phyloP scores from a whole-genome alignment of 2,797 vertebrate genomes.

The Thaleichthys pacificus region DNA sequence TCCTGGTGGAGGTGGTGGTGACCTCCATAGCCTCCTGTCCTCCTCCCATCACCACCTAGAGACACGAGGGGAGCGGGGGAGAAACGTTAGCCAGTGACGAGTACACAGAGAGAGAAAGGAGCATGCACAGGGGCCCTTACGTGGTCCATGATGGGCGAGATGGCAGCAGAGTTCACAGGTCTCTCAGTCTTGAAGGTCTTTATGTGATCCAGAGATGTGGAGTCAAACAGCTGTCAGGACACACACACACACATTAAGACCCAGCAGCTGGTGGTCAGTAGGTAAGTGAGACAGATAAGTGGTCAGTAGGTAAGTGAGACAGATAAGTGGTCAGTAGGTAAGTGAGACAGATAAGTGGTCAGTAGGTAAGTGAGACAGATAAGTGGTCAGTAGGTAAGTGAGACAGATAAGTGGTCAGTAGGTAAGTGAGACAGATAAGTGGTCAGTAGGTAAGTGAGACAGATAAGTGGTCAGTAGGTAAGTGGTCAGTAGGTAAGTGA shows the following conservation, averaged over 20 bases:
- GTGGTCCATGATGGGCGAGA: slow-evolving; percentile 94
- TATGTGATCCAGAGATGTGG: slow-evolving; percentile 84
- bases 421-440: no score
- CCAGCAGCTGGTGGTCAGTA: neutral
- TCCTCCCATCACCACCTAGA: slow-evolving; percentile 94
- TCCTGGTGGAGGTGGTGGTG: slow-evolving; percentile 96
- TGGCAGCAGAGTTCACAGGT: slow-evolving; percentile 94
- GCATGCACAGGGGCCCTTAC: slow-evolving; percentile 69
- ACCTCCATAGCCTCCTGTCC: slow-evolving; percentile 99
- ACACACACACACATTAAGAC: neutral
- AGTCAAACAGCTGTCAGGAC: slow-evolving; percentile 85
- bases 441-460: no score
- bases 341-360: no score
- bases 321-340: no score
- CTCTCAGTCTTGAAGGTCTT: slow-evolving; percentile 95
- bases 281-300: no score
- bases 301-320: no score
- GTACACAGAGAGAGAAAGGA: neutral
- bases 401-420: no score
- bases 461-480: no score
- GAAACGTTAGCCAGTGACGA: neutral
- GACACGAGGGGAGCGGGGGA: slow-evolving; percentile 3
- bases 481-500: no score
- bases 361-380: no score
- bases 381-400: no score